Percentiles rank a stretch among this genome's conserved stretches.
Conservation (phyloP, 2,113 vertebrate genomes). For the Etheostoma cragini region DNA sequence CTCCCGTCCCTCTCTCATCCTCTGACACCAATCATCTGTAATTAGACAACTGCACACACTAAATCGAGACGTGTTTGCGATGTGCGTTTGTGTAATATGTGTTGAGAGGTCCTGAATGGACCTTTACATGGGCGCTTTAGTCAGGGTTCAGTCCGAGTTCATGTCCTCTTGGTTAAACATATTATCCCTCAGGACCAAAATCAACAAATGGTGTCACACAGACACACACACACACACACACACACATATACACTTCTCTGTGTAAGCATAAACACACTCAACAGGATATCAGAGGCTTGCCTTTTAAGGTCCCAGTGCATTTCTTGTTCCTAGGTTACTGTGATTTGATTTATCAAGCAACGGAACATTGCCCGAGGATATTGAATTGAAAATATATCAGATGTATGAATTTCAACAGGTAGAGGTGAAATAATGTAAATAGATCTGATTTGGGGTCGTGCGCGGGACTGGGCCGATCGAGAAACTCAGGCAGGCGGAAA, state of each 20-base stretch:
- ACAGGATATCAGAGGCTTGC: conserved; percentile 30
- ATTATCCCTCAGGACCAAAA: conserved; percentile 61
- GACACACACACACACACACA: conserved; percentile 8
- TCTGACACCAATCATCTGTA: conserved; percentile 68
- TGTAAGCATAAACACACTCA: conserved; percentile 13
- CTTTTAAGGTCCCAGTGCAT: conserved; percentile 51
- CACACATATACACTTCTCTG: background rate
- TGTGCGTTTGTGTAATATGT: conserved; percentile 45
- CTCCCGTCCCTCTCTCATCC: conserved; percentile 46
- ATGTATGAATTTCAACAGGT: conserved; percentile 68
- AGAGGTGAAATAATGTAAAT: conserved; percentile 71
- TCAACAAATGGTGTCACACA: conserved; percentile 66
- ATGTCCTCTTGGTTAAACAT: conserved; percentile 64
- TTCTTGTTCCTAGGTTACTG: conserved; percentile 56
- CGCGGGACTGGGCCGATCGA: conserved; percentile 23
- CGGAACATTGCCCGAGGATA: conserved; percentile 63
- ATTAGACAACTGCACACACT: conserved; percentile 77
- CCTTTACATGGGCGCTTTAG: conserved; percentile 44
- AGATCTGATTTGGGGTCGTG: conserved; percentile 64
- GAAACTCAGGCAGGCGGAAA: conserved; percentile 30
- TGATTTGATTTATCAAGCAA: conserved; percentile 72
- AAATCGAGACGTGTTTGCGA: conserved; percentile 64
- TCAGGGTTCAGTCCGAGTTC: conserved; percentile 74
- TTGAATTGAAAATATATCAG: conserved; percentile 72
- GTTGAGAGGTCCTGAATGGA: conserved; percentile 62